Percentiles rank a stretch among this genome's conserved stretches.
phyloP scores from a whole-genome alignment of 2,113 vertebrate genomes.

The Chlorodrepanis virens region DNA sequence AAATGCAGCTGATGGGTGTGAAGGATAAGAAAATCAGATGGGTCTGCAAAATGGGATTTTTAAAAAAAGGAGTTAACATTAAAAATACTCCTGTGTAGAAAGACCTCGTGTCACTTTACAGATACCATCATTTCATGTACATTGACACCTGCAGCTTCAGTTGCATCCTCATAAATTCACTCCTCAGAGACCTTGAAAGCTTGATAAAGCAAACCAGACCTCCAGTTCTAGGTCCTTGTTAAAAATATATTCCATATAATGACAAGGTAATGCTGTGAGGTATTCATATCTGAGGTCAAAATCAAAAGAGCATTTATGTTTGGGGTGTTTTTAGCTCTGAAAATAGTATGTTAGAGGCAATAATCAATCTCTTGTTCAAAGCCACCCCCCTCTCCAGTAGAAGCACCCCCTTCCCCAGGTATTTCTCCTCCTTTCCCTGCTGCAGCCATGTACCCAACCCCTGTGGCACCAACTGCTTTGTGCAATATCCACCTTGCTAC shows the following conservation, averaged over 20 bases:
- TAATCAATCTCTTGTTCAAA: not conserved
- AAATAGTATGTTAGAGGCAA: not conserved
- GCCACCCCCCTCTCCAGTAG: no score
- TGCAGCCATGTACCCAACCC: not conserved
- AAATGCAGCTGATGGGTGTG: not conserved
- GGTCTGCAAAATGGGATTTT: not conserved
- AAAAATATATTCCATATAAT: not conserved
- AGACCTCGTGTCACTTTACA: not conserved
- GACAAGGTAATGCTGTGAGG: not conserved
- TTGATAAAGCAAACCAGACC: not conserved
- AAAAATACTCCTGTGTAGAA: slow-evolving; percentile 37
- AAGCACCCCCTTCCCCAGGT: not conserved
- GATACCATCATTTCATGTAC: slow-evolving; percentile 3
- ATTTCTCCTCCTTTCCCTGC: not conserved
- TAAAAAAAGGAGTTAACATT: not conserved
- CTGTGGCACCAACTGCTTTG: not conserved
- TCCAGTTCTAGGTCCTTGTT: not conserved
- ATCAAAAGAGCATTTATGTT: not conserved
- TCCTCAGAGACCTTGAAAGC: slow-evolving; percentile 4
- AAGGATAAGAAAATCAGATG: not conserved
- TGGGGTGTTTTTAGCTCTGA: not conserved
- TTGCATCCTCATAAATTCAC: slow-evolving; percentile 31
- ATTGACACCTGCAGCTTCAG: not conserved
- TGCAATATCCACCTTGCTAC: not conserved
- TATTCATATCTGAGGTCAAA: not conserved